Evolutionary conservation across 2,888 invertebrate species (phyloP), one percentile per base, ranked within the genome.

Genomic region (Leptinotarsa rubiginosa): DNA sequence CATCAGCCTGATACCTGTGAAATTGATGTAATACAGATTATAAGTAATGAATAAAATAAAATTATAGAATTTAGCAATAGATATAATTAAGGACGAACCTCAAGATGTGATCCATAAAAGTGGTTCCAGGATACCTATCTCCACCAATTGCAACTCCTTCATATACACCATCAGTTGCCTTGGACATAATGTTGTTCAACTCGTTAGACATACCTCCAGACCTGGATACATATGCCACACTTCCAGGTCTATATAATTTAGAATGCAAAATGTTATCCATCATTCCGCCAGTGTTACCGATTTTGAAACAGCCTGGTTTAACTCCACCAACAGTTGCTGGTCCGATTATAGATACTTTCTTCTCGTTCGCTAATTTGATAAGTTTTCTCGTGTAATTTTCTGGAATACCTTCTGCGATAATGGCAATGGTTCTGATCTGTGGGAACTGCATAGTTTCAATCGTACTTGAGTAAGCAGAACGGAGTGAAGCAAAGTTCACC

Each of bases 201-300:
- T 99, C 99, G 87, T 99, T 99, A 68, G 98, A 98, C 99, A 99
- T 99, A 12, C 99, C 99, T 47, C 99, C 99, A 0, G 98, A 99
- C 25, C 99, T 93, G 0, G 98, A 99, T 0, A 99, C 99, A 87
- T 99, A 99, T 0, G 98, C 99, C 70, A 99, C 97, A 85, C 98
- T 94, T 83, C 99, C 99, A 0, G 98, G 95, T 47, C 99, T 90
- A 89, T 99, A 99, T 16, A 99, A 91, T 87, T 98, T 98, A 80
- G 98, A 98, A 85, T 98, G 96, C 1, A 99, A 89, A 81, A 99
- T 98, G 86, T 99, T 99, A 88, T 99, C 99, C 91, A 99, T 95
- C 99, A 99, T 99, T 74, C 99, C 99, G 16, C 99, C 99, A 0
- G 99, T 99, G 90, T 99, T 99, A 72, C 98, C 98, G 82, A 99